Evolutionary conservation across 2,113 vertebrate species (phyloP), one percentile per base, ranked within the genome.

Genomic region (Perca schrenkii): DNA sequence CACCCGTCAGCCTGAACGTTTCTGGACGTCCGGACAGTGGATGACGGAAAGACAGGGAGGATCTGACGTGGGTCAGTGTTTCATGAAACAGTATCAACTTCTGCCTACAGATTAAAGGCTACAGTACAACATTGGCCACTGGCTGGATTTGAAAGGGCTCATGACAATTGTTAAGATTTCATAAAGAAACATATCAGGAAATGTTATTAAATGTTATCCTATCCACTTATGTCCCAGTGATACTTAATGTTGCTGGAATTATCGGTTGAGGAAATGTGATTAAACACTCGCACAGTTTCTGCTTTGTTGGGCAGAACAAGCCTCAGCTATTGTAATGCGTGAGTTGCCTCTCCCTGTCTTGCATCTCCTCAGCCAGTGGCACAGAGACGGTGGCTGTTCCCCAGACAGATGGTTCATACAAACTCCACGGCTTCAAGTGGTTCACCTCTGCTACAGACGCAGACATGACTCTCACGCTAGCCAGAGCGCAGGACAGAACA

Each of bases 21-120:
- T 97, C 90, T 97, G 97, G 97, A 97, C 96, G 2, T 98, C 97
- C 46, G 97, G 97, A 60, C 97, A 97, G 90, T 98, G 97, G 97
- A 98, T 98, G 97, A 97, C 97, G 0, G 97, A 98, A 86, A 89
- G 95, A 79, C 95, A 88, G 67, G 97, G 97, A 31, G 97, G 97
- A 85, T 97, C 97, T 4, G 97, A 98, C 63, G 97, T 97, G 4
- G 96, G 97, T 98, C 73, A 0, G 94, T 92, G 31, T 25, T 10
- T 10, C 36, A 25, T 46, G 25, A 63, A 40, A 21, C 25, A 36
- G 40, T 15, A 6, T 46, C 10, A 60, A 5, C 22, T 17, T 50
- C 22, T 50, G 47, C 22, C 14, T 1, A 17, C 47, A 34, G 25
- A 21, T 13, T 14, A 31, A 52, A 68, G 65, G 25, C 16, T n/a